phyloP scores from a whole-genome alignment of 2,797 vertebrate species.

The Huso huso region DNA sequence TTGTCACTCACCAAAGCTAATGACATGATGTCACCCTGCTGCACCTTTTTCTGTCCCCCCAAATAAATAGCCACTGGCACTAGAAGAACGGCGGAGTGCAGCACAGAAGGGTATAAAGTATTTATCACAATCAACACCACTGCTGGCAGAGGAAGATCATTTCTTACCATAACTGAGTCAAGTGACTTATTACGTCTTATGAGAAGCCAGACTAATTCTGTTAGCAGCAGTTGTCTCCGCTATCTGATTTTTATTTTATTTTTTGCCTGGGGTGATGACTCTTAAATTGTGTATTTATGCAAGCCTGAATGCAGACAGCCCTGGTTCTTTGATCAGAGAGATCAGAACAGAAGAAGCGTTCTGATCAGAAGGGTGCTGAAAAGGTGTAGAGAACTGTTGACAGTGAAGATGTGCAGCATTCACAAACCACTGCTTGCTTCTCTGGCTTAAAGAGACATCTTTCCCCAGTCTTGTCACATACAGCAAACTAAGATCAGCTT shows the following conservation, averaged over 20 bases:
- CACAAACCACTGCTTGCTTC: constrained; percentile 1
- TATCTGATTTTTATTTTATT: constrained; percentile 44
- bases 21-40: constrained; percentile 51
- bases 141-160: constrained; percentile 65
- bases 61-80: constrained; percentile 46
- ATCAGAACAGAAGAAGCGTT: constrained; percentile 28
- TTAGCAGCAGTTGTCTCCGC: constrained; percentile 52
- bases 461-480: neutral
- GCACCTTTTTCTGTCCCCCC: constrained; percentile 47
- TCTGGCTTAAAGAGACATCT: neutral
- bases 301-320: constrained; percentile 40
- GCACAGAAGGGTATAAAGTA: constrained; percentile 48
- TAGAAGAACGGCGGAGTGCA: constrained; percentile 24
- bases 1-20: constrained; percentile 76
- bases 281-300: constrained; percentile 48
- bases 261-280: constrained; percentile 37
- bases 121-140: constrained; percentile 80
- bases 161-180: constrained; percentile 72
- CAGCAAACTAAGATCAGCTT: no score
- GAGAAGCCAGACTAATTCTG: constrained; percentile 70
- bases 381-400: constrained; percentile 38
- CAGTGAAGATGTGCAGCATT: constrained; percentile 34
- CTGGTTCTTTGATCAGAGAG: constrained; percentile 48
- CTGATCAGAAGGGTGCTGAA: constrained; percentile 34
- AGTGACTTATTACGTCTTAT: constrained; percentile 79